phyloP scores from a whole-genome alignment of 2,113 vertebrate species.

The Pleuronectes platessa region DNA sequence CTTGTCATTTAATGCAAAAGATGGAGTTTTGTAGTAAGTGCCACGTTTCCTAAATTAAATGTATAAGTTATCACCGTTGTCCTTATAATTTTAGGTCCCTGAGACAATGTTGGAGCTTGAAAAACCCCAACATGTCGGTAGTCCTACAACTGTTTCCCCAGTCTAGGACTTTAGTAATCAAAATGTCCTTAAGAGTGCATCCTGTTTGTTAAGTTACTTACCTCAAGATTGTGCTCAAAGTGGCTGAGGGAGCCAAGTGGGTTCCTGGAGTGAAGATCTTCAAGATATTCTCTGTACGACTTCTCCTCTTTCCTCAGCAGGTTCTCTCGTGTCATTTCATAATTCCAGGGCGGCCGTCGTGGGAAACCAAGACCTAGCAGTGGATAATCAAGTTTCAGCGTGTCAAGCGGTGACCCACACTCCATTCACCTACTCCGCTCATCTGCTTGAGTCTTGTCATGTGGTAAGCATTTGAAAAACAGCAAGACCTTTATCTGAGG shows the following conservation, averaged over 20 bases:
- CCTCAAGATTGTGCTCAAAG: conserved; percentile 95
- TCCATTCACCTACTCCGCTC: conserved; percentile 38
- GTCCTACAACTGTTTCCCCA: neutral
- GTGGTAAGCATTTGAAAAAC: conserved; percentile 5
- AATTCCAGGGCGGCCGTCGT: conserved; percentile 89
- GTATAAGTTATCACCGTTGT: no score
- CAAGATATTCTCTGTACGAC: conserved; percentile 88
- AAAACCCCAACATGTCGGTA: neutral
- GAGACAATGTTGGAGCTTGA: no score
- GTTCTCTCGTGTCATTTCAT: conserved; percentile 88
- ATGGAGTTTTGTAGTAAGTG: no score
- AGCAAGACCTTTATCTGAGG: conserved; percentile 86
- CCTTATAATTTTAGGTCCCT: no score
- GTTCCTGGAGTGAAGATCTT: conserved; percentile 86
- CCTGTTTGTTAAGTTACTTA: conserved; percentile 51
- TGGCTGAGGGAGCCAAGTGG: conserved; percentile 87
- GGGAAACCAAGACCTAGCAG: conserved; percentile 88
- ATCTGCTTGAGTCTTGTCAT: conserved; percentile 24
- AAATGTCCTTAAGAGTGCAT: neutral
- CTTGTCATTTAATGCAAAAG: no score
- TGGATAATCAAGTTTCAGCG: conserved; percentile 47
- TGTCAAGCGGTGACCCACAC: conserved; percentile 43
- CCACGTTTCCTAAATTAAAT: no score
- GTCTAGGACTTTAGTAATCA: neutral
- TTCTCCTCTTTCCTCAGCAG: conserved; percentile 88